Base-by-base conservation (phyloP, 1,140 invertebrate species). In the Lanistes nyassanus region DNA sequence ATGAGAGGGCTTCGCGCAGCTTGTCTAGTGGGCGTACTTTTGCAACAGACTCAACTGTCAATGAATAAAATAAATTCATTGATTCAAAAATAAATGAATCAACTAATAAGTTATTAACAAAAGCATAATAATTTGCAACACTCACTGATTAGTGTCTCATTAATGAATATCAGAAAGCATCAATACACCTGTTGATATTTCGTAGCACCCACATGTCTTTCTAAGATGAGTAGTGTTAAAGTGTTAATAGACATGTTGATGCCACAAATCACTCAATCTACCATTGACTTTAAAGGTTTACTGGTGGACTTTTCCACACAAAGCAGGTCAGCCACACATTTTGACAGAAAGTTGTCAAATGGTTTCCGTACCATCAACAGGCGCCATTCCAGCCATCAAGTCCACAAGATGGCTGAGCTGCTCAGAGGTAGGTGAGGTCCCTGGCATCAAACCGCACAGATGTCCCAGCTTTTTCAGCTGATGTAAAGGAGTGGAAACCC, bases 371-470 rank as follows among this genome's bases (percentile, higher is more conserved):
- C 42, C 42, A 47, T 47, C 42, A 47, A 13, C 42, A 47, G 42
- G 19, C 13, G 84, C 94, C 92, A 98, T 96, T 0, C 96, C 96
- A 47, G 95, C 93, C 26, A 96, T 95, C 29, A 98, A 90, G 84
- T 94, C 94, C 39, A 98, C 94, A 0, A 98, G 95, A 51, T 93
- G 93, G 82, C 97, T 96, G 0, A 98, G 90, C 85, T 98, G 96
- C 85, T 95, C 94, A 7, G 93, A 94, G 0, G 95, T 94, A 5
- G 85, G 83, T n/a, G 76, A 92, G n/a, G 90, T 92, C 19, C 94
- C 95, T 0, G 97, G 97, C 89, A 98, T 93, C n/a, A 98, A 89
- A 29, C 96, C 96, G 87, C 96, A 98, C 6, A 98, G 88, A 85
- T 94, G 93, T 34, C 97, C 97, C 64, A 98, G 89, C 79, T 74